Conservation (phyloP, 2,888 invertebrate genomes). For the Herminia tarsipennalis region DNA sequence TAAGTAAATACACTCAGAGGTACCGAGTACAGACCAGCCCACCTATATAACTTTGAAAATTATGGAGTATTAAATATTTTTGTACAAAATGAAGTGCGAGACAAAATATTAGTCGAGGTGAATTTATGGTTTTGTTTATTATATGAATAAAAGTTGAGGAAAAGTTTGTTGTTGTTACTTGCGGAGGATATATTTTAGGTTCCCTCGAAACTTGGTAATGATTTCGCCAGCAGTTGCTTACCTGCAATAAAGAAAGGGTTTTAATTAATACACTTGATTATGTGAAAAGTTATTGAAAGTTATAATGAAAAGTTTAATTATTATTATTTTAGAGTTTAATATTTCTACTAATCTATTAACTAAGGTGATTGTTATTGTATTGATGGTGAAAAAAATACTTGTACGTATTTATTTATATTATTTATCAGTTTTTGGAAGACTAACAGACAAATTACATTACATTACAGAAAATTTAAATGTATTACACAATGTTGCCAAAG, state of each 20-base stretch:
- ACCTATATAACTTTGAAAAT: constrained; percentile 39
- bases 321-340: too few species aligned
- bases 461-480: too few species aligned
- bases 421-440: too few species aligned
- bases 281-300: constrained; percentile 3
- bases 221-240: constrained; percentile 40
- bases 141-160: constrained; percentile 13
- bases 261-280: constrained; percentile 15
- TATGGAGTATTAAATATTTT: constrained; percentile 31
- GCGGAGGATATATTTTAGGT: constrained; percentile 21
- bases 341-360: too few species aligned
- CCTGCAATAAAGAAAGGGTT: constrained; percentile 47
- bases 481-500: too few species aligned
- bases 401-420: too few species aligned
- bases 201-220: constrained; percentile 11
- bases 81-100: constrained; percentile 23
- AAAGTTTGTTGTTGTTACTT: constrained; percentile 32
- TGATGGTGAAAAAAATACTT: too few species aligned
- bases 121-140: constrained; percentile 20
- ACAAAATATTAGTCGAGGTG: constrained; percentile 30
- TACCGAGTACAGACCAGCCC: constrained; percentile 23
- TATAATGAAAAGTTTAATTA: background rate
- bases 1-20: constrained; percentile 65
- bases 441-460: too few species aligned
- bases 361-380: too few species aligned